Conservation (phyloP, 1,140 invertebrate genomes). For the Limonius californicus region DNA sequence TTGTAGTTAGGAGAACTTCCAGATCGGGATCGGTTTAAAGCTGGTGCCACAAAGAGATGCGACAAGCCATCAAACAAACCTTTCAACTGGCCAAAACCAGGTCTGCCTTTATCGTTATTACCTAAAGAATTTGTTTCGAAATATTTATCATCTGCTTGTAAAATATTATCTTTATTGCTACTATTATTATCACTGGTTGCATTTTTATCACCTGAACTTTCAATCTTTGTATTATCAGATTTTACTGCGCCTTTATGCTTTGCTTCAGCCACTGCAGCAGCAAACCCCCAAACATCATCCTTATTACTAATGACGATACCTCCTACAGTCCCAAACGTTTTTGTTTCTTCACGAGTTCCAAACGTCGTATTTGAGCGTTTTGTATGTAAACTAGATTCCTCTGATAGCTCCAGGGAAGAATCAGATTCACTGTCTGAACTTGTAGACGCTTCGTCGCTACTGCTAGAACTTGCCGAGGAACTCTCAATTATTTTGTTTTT, state of each 20-base stretch:
- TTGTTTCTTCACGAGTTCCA: constrained; percentile 13
- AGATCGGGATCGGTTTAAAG: constrained; percentile 41
- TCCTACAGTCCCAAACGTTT: constrained; percentile 52
- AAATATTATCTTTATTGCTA: constrained; percentile 4
- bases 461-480: constrained; percentile 7
- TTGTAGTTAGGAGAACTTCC: constrained; percentile 50
- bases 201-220: constrained; percentile 18
- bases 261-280: constrained; percentile 59
- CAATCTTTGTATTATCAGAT: constrained; percentile 41
- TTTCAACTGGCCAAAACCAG: constrained; percentile 62
- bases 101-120: constrained; percentile 28
- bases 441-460: constrained; percentile 1
- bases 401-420: constrained; percentile 5
- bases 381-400: not conserved
- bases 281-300: constrained; percentile 73
- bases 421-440: constrained; percentile 20
- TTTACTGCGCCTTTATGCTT: constrained; percentile 45
- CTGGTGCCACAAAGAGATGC: constrained; percentile 70
- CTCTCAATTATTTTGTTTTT: not conserved
- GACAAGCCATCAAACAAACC: constrained; percentile 81
- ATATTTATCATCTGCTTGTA: constrained; percentile 16
- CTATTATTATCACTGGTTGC: constrained; percentile 17
- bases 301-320: constrained; percentile 47
- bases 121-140: constrained; percentile 31
- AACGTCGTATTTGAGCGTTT: not conserved